A percentile compares a stretch with the other conserved stretches of the same genome.
These are phyloP conservation scores for Liodrosophila aerea DNA, from an alignment of 2,888 invertebrate species.

Conservation along the genomic window DNA sequence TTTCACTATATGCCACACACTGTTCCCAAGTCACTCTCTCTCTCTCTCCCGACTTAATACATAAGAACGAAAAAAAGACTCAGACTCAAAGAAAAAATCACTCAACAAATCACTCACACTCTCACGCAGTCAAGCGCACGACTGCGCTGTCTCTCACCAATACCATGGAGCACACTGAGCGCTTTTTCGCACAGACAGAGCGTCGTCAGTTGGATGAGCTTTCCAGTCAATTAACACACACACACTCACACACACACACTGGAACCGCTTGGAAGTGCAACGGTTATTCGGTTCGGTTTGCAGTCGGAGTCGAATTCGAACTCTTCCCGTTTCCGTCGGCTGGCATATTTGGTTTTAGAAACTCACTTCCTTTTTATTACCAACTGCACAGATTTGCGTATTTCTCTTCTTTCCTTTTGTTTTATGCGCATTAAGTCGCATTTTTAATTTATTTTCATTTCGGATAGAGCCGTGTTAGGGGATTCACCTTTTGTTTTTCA, in stretches of 20 bases:
- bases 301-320: constrained; percentile 2
- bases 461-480: neutral
- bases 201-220: constrained; percentile 61
- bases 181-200: constrained; percentile 59
- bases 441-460: constrained; percentile 71
- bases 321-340: constrained; percentile 38
- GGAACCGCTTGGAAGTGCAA: constrained; percentile 50
- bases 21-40: no score
- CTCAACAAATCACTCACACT: constrained; percentile 66
- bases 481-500: constrained; percentile 25
- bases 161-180: constrained; percentile 39
- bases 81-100: constrained; percentile 11
- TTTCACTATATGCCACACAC: constrained; percentile 62
- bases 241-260: constrained; percentile 36
- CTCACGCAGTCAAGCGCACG: constrained; percentile 34
- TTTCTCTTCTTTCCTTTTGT: constrained; percentile 24
- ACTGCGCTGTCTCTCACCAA: constrained; percentile 54
- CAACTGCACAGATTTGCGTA: constrained; percentile 68
- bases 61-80: constrained; percentile 39
- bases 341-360: constrained; percentile 70
- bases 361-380: constrained; percentile 55
- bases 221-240: constrained; percentile 35
- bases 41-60: no score
- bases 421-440: constrained; percentile 64
- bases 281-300: constrained; percentile 5